Evolutionary conservation across 2,888 invertebrate species (phyloP), one percentile per base, ranked within the genome.

Genomic region (Zhuqinia jingwanae): DNA sequence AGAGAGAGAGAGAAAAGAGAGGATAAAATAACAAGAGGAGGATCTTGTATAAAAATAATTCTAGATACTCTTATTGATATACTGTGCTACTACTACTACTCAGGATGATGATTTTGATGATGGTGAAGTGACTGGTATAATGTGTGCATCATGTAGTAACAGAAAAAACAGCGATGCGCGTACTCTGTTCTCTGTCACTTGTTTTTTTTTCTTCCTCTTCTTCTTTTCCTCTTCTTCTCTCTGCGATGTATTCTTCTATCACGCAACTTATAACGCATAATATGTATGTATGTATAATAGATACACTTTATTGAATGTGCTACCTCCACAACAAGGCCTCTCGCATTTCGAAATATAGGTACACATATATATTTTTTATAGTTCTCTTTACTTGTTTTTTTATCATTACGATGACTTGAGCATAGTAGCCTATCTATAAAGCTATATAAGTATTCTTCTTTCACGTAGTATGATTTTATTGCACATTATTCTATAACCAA

Each of bases 261-360:
- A 83, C 76, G 83, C 83, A 76, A 76, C 83, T n/a, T n/a, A 73
- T 81, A 70, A 81, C 70, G 76, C 76, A 65, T 10, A 6, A 70
- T 65, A n/a, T 36, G 20, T 42, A 30, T 63, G 22, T 17, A 47
- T 63, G 8, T 36, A 36, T 36, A 36, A 36, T 36, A 36, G 3
- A 36, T 36, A 36, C 8, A 36, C 8, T 36, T 36, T 36, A 6
- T 36, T 36, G 3, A 36, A 3, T 56, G 45, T 82, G n/a, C 36
- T 68, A n/a, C 25, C 63, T 60, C 65, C 70, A 65, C 36, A 30
- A 42, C 56, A 50, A 17, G 13, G 8, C 36, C 3, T 36, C 36
- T n/a, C n/a, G 53, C 45, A 25, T 50, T 10, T 42, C 15, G 3
- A n/a, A n/a, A n/a, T n/a, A n/a, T n/a, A n/a, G n/a, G 25, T 45